A percentile compares a stretch with the other conserved stretches of the same genome.
phyloP scores from a whole-genome alignment of 1,140 invertebrate species.

The Rhagoletis pomonella region DNA sequence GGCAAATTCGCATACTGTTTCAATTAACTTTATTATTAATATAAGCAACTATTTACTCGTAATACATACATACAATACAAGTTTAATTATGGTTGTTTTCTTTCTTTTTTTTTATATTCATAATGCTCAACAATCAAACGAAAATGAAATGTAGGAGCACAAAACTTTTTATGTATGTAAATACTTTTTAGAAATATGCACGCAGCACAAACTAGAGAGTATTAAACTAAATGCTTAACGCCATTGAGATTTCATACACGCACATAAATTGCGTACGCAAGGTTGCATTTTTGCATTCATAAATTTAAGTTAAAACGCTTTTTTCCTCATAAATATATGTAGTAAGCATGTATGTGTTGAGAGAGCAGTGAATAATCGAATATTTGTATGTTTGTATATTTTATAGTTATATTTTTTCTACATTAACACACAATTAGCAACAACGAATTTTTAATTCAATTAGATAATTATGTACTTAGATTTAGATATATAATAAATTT shows the following conservation, averaged over 20 bases:
- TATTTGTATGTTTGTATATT: slow-evolving; percentile 28
- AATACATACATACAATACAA: slow-evolving; percentile 46
- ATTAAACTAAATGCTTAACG: slow-evolving; percentile 26
- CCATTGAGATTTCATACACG: neutral
- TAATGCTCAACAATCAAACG: slow-evolving; percentile 17
- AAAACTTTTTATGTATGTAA: neutral
- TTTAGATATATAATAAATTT: neutral
- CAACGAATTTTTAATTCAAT: slow-evolving; percentile 44
- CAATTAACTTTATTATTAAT: slow-evolving; percentile 19
- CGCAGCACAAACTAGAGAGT: neutral
- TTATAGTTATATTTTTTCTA: slow-evolving; percentile 7
- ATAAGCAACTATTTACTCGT: slow-evolving; percentile 18
- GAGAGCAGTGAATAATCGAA: slow-evolving; percentile 31
- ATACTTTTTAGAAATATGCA: slow-evolving; percentile 1
- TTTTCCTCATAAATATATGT: neutral
- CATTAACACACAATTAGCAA: slow-evolving; percentile 51
- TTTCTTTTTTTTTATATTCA: neutral
- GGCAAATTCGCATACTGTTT: neutral
- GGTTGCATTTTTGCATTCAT: neutral
- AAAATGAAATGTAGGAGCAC: neutral
- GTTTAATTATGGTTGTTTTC: neutral
- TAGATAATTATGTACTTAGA: slow-evolving; percentile 14
- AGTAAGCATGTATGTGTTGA: neutral
- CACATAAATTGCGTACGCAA: neutral
- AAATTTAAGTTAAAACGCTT: neutral